These are phyloP conservation scores for Apotomis turbidana DNA, from an alignment of 2,888 invertebrate genomes.

Conservation along the genomic window DNA sequence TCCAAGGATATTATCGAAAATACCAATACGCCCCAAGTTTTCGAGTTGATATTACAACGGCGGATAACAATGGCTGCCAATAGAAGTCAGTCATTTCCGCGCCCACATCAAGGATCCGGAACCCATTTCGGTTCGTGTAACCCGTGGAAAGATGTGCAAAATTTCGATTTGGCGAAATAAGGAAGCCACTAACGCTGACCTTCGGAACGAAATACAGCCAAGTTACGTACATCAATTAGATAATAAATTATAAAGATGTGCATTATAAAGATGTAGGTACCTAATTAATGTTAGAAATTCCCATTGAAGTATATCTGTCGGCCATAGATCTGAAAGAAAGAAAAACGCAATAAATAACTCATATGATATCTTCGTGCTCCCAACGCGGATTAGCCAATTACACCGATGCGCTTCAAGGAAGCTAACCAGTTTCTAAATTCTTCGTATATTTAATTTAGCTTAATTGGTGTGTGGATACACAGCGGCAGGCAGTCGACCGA, in stretches of 20 bases:
- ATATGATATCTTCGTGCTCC: conserved; percentile 74
- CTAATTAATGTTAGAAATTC: conserved; percentile 40
- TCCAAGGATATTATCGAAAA: conserved; percentile 44
- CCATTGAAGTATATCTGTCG: conserved; percentile 58
- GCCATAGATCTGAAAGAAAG: conserved; percentile 50
- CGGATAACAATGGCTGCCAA: conserved; percentile 62
- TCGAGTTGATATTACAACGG: conserved; percentile 50
- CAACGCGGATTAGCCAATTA: conserved; percentile 79
- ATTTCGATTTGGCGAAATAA: conserved; percentile 54
- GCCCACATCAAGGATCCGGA: conserved; percentile 67
- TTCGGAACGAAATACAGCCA: conserved; percentile 45
- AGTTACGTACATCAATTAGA: background rate
- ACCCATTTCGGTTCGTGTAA: conserved; percentile 67
- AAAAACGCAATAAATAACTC: conserved; percentile 74
- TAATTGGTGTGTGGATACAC: conserved; percentile 80
- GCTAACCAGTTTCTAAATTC: conserved; percentile 83
- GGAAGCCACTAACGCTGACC: conserved; percentile 57
- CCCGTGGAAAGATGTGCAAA: conserved; percentile 58
- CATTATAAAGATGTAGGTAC: background rate
- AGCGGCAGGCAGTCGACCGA: conserved; percentile 77
- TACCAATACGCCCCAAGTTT: conserved; percentile 47
- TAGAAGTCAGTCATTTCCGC: conserved; percentile 74
- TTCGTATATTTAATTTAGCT: conserved; percentile 82
- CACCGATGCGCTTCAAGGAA: conserved; percentile 82
- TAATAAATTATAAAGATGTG: no score